Conservation (phyloP, 1,140 invertebrate genomes). For the Antheraea mylitta region DNA sequence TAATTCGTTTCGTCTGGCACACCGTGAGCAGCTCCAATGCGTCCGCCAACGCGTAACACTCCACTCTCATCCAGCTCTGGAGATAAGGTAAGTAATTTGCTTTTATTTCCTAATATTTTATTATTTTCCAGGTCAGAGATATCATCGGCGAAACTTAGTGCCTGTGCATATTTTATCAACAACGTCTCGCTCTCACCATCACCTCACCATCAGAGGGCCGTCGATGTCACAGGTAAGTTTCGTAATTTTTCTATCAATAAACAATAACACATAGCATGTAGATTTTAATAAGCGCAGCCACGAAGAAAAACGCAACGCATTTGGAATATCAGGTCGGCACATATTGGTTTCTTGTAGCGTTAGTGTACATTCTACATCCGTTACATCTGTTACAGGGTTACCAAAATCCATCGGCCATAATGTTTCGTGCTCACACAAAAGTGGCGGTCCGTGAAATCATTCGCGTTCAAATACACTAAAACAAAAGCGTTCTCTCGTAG, state of each 20-base stretch:
- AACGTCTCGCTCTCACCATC: slow-evolving; percentile 15
- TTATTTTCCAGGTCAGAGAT: slow-evolving; percentile 15
- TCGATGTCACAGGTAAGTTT: neutral
- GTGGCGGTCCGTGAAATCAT: slow-evolving; percentile 22
- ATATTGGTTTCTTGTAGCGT: neutral
- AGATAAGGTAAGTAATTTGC: slow-evolving; percentile 22
- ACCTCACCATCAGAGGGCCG: slow-evolving; percentile 3
- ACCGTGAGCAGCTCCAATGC: slow-evolving; percentile 20
- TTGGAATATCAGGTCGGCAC: slow-evolving; percentile 4
- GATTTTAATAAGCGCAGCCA: slow-evolving; percentile 17
- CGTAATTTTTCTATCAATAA: slow-evolving; percentile 13
- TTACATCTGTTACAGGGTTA: neutral
- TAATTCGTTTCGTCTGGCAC: slow-evolving; percentile 8
- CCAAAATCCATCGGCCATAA: slow-evolving; percentile 17
- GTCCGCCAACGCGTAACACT: slow-evolving; percentile 22
- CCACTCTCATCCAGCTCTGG: slow-evolving; percentile 18
- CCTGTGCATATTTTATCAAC: slow-evolving; percentile 18
- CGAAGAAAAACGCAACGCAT: slow-evolving; percentile 19
- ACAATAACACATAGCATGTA: neutral
- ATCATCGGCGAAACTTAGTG: slow-evolving; percentile 7
- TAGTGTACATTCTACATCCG: neutral
- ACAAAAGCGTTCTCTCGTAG: slow-evolving; percentile 26
- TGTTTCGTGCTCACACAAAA: slow-evolving; percentile 14
- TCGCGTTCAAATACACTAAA: slow-evolving; percentile 12
- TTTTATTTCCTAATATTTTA: slow-evolving; percentile 17